phyloP scores from a whole-genome alignment of 2,797 vertebrate genomes.

The Chromobotia macracanthus region DNA sequence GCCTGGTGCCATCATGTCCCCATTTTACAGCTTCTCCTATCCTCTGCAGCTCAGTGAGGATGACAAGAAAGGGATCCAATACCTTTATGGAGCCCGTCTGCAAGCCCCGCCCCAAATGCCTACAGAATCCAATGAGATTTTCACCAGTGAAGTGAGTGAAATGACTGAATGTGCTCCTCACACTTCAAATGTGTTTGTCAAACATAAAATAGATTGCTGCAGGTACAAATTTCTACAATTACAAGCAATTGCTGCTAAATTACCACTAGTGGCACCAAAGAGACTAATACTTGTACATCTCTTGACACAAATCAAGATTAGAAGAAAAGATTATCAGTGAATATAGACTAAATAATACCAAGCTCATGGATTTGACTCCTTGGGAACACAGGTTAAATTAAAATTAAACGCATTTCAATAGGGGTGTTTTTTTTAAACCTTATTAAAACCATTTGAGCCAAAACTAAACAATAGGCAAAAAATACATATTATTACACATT shows the following conservation, averaged over 20 bases:
- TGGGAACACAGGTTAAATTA: too few species aligned
- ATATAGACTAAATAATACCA: too few species aligned
- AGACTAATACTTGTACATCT: background rate
- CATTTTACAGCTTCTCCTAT: slow-evolving; percentile 92
- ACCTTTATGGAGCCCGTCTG: slow-evolving; percentile 80
- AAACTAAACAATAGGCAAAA: background rate
- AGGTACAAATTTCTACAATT: too few species aligned
- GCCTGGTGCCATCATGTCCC: slow-evolving; percentile 90
- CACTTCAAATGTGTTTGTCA: background rate
- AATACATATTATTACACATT: background rate
- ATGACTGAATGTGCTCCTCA: background rate
- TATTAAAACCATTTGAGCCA: too few species aligned
- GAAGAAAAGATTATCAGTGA: too few species aligned
- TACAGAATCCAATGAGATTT: slow-evolving; percentile 52
- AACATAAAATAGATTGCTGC: background rate
- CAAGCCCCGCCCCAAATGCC: background rate
- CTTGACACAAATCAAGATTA: too few species aligned
- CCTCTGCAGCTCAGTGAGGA: slow-evolving; percentile 88
- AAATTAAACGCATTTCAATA: too few species aligned
- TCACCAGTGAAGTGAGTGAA: slow-evolving; percentile 30
- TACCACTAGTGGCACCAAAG: too few species aligned
- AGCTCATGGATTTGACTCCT: too few species aligned
- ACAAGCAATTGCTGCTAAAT: too few species aligned
- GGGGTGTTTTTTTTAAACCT: too few species aligned
- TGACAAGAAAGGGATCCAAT: slow-evolving; percentile 89